Evolutionary conservation across 2,113 vertebrate species (phyloP).

Genomic region (Spheniscus mendiculus): DNA sequence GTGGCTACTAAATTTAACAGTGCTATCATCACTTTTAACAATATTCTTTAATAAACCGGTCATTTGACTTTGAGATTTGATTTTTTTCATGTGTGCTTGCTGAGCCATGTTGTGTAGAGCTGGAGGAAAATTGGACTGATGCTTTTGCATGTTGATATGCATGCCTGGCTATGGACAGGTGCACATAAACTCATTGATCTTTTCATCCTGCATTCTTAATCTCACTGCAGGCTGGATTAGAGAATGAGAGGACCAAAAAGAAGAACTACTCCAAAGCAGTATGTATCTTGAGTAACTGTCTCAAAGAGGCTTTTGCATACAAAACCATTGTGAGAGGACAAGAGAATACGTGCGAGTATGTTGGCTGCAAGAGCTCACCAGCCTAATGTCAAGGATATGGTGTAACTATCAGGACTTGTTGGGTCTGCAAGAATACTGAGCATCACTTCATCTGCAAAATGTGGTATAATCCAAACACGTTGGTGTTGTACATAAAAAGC

Average conservation of each 20-base stretch:
- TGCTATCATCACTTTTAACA: neutral
- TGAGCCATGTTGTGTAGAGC: neutral
- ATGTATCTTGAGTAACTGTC: neutral
- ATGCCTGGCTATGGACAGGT: neutral
- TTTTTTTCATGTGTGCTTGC: neutral
- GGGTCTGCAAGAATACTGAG: neutral
- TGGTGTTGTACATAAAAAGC: neutral
- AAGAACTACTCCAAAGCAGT: slow-evolving; percentile 75
- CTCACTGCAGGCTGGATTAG: slow-evolving; percentile 59
- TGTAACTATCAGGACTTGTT: neutral
- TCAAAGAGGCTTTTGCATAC: neutral
- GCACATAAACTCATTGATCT: neutral
- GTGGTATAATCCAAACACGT: neutral
- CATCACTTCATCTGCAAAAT: neutral
- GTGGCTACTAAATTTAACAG: slow-evolving; percentile 17
- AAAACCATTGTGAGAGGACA: neutral
- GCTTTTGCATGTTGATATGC: neutral
- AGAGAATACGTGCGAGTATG: neutral
- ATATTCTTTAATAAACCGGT: neutral
- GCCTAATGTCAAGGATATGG: neutral
- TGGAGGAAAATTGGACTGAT: neutral
- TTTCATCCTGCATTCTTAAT: slow-evolving; percentile 4
- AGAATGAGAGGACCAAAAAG: slow-evolving; percentile 79
- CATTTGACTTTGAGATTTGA: neutral
- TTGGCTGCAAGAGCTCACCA: neutral